phyloP scores from a whole-genome alignment of 2,113 vertebrate species.

The Chloebia gouldiae region DNA sequence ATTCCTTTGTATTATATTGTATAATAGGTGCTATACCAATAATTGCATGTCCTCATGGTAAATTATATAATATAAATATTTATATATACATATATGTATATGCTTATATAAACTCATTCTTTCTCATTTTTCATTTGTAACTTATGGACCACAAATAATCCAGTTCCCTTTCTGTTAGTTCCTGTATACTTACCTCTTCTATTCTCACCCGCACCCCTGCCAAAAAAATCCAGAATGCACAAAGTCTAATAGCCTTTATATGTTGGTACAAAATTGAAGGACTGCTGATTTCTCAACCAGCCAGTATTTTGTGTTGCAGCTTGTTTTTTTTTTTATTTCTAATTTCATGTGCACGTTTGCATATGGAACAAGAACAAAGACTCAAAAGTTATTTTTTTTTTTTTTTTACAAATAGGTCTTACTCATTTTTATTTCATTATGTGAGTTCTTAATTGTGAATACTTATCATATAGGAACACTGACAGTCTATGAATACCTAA shows the following conservation, averaged over 20 bases:
- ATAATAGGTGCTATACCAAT: constrained; percentile 79
- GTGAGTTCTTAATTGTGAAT: constrained; percentile 2
- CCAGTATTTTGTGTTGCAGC: constrained; percentile 44
- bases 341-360: constrained; percentile 8
- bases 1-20: constrained; percentile 88
- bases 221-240: constrained; percentile 62
- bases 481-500: not conserved
- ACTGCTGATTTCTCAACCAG: constrained; percentile 58
- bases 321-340: not conserved
- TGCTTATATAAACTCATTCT: constrained; percentile 73
- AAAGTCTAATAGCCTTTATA: constrained; percentile 56
- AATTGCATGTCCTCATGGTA: constrained; percentile 84
- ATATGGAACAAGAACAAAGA: constrained; percentile 20
- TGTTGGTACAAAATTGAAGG: constrained; percentile 48
- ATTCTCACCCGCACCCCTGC: not conserved
- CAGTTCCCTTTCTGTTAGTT: constrained; percentile 63
- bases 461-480: not conserved
- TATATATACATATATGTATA: constrained; percentile 75
- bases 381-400: constrained; percentile 17
- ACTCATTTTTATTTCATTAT: not conserved
- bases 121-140: constrained; percentile 75
- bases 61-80: constrained; percentile 82
- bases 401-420: not conserved
- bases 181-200: constrained; percentile 58
- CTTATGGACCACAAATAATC: constrained; percentile 63